These are phyloP conservation scores for Drosophila littoralis DNA, from an alignment of 1,140 invertebrate genomes.

Conservation along the genomic window DNA sequence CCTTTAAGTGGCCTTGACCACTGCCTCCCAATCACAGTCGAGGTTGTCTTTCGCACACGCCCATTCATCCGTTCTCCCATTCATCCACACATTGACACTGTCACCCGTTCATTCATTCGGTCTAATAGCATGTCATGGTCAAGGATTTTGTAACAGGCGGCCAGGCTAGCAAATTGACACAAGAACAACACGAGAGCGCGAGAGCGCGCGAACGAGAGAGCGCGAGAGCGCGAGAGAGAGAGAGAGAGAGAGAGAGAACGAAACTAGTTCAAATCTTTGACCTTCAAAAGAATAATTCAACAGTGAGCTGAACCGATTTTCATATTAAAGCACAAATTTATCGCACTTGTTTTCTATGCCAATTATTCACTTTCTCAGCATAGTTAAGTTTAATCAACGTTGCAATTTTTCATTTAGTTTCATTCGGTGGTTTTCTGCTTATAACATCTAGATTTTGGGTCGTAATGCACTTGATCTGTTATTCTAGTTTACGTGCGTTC, in stretches of 20 bases:
- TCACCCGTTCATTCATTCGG: conserved; percentile 15
- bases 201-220: conserved; percentile 2
- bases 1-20: not conserved
- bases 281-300: not conserved
- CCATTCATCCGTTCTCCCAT: conserved; percentile 38
- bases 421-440: too few species aligned
- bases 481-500: not conserved
- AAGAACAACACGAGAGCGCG: not conserved
- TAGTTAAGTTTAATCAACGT: too few species aligned
- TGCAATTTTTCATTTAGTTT: too few species aligned
- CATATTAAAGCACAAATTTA: too few species aligned
- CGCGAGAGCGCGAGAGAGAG: not conserved
- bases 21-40: not conserved
- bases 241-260: not conserved
- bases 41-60: not conserved
- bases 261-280: not conserved
- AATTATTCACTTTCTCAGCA: too few species aligned
- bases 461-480: not conserved
- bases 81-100: too few species aligned
- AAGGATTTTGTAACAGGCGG: conserved; percentile 13
- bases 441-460: too few species aligned
- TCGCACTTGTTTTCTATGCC: too few species aligned
- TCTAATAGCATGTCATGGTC: conserved; percentile 55
- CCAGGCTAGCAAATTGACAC: not conserved
- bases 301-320: not conserved